Conservation (phyloP, 2,113 vertebrate species). For the Zootoca vivipara region DNA sequence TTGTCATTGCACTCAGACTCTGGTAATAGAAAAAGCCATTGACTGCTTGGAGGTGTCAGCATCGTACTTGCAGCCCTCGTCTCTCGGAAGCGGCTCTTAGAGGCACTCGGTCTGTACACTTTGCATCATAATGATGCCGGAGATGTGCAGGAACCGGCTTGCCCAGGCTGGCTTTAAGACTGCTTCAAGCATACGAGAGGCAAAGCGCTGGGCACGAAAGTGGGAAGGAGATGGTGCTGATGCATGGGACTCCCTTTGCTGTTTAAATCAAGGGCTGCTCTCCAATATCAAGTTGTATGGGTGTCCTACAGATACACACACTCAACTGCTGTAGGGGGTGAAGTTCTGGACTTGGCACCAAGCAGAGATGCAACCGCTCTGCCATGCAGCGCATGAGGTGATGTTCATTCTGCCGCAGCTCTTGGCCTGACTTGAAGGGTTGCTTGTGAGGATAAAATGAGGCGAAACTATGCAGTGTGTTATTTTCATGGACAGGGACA, state of each 20-base stretch:
- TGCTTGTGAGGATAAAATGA: not conserved
- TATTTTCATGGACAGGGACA: too few species aligned
- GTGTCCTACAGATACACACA: not conserved
- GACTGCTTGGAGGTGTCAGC: not conserved
- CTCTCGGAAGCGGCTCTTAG: constrained; percentile 1
- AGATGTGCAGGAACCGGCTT: constrained; percentile 17
- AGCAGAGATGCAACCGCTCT: not conserved
- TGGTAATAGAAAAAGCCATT: constrained; percentile 5
- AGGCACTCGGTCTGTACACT: not conserved
- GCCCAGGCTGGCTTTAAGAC: not conserved
- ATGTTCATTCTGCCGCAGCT: not conserved
- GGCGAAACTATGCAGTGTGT: too few species aligned
- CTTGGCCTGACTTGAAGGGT: not conserved
- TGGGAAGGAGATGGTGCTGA: not conserved
- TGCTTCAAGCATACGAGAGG: not conserved
- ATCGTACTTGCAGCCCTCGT: accelerated
- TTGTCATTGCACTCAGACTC: constrained; percentile 6
- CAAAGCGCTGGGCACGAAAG: not conserved
- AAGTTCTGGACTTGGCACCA: not conserved
- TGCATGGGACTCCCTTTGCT: too few species aligned
- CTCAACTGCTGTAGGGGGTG: not conserved
- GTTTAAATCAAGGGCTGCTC: not conserved
- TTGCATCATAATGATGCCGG: not conserved
- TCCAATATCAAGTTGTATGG: not conserved
- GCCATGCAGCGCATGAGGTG: not conserved